phyloP scores from a whole-genome alignment of 2,797 vertebrate species.

The Carapus acus region DNA sequence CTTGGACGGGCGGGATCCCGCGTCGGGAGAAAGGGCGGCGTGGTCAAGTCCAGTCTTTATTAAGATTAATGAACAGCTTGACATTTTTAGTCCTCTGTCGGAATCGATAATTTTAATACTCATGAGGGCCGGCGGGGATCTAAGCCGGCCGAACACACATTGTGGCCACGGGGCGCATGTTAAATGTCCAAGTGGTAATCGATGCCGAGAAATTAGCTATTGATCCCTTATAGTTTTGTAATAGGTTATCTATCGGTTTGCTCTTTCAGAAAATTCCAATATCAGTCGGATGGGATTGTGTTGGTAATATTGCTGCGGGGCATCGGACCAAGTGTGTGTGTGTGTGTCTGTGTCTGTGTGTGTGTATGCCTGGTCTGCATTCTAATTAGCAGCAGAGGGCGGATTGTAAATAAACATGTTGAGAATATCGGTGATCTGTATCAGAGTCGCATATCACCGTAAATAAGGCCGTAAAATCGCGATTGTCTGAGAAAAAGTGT shows the following conservation, averaged over 20 bases:
- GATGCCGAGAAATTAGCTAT: slow-evolving; percentile 97
- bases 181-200: slow-evolving; percentile 94
- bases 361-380: slow-evolving; percentile 58
- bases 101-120: slow-evolving; percentile 87
- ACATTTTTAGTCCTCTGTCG: slow-evolving; percentile 84
- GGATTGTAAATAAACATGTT: slow-evolving; percentile 71
- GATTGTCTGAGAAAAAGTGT: slow-evolving; percentile 5
- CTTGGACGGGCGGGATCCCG: slow-evolving; percentile 60
- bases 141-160: slow-evolving; percentile 73
- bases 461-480: slow-evolving; percentile 30
- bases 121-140: slow-evolving; percentile 77
- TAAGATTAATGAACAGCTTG: slow-evolving; percentile 86
- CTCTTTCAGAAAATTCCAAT: slow-evolving; percentile 92
- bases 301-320: slow-evolving; percentile 68
- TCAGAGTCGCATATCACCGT: slow-evolving; percentile 53
- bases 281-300: slow-evolving; percentile 84
- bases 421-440: slow-evolving; percentile 58
- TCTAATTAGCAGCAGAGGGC: slow-evolving; percentile 84
- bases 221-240: slow-evolving; percentile 92
- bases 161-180: slow-evolving; percentile 82
- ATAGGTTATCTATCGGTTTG: slow-evolving; percentile 94
- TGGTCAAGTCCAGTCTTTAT: slow-evolving; percentile 77
- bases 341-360: slow-evolving; percentile 21
- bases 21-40: slow-evolving; percentile 56
- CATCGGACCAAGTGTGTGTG: slow-evolving; percentile 26